These are phyloP conservation scores for Poicephalus gulielmi DNA, from an alignment of 2,113 vertebrate genomes.

Conservation along the genomic window DNA sequence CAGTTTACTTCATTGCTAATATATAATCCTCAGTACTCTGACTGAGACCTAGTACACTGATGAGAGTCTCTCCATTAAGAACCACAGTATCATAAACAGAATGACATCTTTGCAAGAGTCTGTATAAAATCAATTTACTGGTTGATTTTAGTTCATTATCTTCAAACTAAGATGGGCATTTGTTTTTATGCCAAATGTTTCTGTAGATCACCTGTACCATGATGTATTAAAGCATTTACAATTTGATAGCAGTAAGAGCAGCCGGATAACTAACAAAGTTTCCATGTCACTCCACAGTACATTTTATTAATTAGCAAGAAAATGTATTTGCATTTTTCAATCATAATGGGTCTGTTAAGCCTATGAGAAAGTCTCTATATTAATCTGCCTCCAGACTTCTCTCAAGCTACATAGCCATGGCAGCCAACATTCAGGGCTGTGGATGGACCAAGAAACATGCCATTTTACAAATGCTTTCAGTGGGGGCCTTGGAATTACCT, in stretches of 20 bases:
- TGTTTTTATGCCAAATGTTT: not conserved
- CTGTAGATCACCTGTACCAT: not conserved
- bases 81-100: not conserved
- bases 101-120: not conserved
- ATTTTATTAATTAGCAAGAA: not conserved
- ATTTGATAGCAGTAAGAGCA: not conserved
- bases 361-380: not conserved
- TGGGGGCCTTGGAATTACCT: not conserved
- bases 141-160: slow-evolving; percentile 10
- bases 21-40: not conserved
- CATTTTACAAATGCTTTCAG: not conserved
- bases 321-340: not conserved
- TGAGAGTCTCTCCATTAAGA: not conserved
- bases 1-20: not conserved
- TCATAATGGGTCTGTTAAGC: not conserved
- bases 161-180: not conserved
- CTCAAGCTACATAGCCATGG: not conserved
- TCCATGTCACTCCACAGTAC: not conserved
- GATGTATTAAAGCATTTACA: not conserved
- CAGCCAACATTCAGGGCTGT: not conserved
- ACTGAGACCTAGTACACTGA: not conserved
- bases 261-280: not conserved
- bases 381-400: not conserved
- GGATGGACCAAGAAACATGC: not conserved
- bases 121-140: not conserved